A percentile compares a stretch with the other conserved stretches of the same genome.
phyloP scores from a whole-genome alignment of 2,113 vertebrate species.

The Rhabdomys dilectus region DNA sequence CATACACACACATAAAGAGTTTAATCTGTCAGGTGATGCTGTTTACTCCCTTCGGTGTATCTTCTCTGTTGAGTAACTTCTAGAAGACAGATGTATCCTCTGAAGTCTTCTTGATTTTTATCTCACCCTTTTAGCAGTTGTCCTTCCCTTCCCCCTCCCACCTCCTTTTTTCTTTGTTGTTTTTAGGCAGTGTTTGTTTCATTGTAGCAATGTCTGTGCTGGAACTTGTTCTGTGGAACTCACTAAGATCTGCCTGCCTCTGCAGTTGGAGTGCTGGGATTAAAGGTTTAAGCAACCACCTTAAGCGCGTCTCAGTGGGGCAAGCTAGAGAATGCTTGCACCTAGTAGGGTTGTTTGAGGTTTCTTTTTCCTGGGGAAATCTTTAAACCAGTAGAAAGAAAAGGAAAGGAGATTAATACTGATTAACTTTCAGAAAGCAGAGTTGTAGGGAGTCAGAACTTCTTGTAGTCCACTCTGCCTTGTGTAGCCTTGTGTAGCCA shows the following conservation, averaged over 20 bases:
- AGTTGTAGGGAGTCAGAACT: slow-evolving; percentile 4
- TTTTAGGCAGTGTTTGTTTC: not conserved
- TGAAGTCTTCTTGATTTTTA: slow-evolving; percentile 36
- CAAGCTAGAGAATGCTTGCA: slow-evolving; percentile 43
- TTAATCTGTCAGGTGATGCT: not conserved
- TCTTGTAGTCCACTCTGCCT: slow-evolving; percentile 4
- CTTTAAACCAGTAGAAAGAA: slow-evolving; percentile 50
- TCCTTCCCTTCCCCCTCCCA: no score
- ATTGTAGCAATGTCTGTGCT: not conserved
- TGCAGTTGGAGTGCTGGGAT: not conserved
- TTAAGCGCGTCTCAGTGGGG: slow-evolving; percentile 20
- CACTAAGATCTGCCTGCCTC: not conserved
- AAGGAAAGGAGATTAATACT: slow-evolving; percentile 20
- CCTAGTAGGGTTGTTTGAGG: not conserved
- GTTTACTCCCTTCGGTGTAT: not conserved
- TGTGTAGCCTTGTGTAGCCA: not conserved
- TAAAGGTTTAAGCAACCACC: not conserved
- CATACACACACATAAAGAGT: not conserved
- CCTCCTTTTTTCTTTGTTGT: not conserved
- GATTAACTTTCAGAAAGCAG: slow-evolving; percentile 47
- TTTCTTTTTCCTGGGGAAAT: slow-evolving; percentile 40
- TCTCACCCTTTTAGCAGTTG: not conserved
- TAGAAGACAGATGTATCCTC: slow-evolving; percentile 19
- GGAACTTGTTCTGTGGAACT: not conserved
- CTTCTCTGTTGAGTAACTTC: slow-evolving; percentile 39